Percentiles rank a stretch among this genome's conserved stretches.
Evolutionary conservation across 2,888 invertebrate genomes (phyloP).

Genomic region (Amblyteles armatorius): DNA sequence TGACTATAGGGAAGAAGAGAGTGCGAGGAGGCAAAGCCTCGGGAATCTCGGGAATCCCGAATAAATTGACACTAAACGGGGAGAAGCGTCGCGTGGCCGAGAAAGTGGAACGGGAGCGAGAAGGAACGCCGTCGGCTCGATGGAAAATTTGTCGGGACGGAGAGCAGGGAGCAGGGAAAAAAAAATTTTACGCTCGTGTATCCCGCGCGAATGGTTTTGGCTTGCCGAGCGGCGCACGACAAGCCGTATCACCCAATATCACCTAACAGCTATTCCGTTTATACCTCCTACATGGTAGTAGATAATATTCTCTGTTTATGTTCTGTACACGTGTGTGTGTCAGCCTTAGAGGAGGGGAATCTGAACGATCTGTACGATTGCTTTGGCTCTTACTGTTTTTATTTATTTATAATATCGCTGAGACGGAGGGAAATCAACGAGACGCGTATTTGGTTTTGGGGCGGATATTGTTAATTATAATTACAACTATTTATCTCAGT

Average conservation of each 20-base stretch:
- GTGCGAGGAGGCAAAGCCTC: slow-evolving; percentile 80
- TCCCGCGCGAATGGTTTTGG: slow-evolving; percentile 33
- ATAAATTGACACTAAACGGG: slow-evolving; percentile 85
- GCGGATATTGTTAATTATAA: too few relatives aligned
- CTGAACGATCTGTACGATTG: slow-evolving; percentile 24
- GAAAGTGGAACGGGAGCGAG: slow-evolving; percentile 49
- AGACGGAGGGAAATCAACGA: too few relatives aligned
- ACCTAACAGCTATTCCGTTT: slow-evolving; percentile 83
- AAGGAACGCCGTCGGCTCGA: slow-evolving; percentile 24
- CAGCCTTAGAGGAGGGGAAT: slow-evolving; percentile 27
- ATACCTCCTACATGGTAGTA: slow-evolving; percentile 67
- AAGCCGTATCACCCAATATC: slow-evolving; percentile 81
- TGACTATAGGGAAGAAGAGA: slow-evolving; percentile 37
- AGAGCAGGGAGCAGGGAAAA: slow-evolving; percentile 51
- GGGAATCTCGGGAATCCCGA: slow-evolving; percentile 85
- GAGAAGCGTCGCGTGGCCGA: slow-evolving; percentile 68
- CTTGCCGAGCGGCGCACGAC: slow-evolving; percentile 68
- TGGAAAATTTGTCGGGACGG: slow-evolving; percentile 52
- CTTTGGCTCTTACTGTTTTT: slow-evolving; percentile 37
- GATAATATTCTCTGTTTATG: slow-evolving; percentile 32
- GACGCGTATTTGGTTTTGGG: too few relatives aligned
- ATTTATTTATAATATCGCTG: too few relatives aligned
- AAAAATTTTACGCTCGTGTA: slow-evolving; percentile 38
- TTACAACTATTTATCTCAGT: too few relatives aligned
- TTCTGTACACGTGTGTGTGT: slow-evolving; percentile 40